phyloP scores from a whole-genome alignment of 1,140 invertebrate species.

The Aphidius ervi region DNA sequence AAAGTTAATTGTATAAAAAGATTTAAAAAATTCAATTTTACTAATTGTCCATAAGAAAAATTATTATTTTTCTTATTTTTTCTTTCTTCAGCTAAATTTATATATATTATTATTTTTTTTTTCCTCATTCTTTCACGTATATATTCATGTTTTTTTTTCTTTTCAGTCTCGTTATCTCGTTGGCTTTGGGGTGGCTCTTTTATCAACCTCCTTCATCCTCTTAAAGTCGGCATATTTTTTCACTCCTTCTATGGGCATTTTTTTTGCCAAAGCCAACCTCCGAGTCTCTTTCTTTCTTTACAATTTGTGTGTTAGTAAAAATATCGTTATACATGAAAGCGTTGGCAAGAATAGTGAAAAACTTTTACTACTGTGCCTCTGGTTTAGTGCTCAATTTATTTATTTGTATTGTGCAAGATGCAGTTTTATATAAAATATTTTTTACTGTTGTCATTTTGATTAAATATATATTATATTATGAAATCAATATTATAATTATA shows the following conservation, averaged over 20 bases:
- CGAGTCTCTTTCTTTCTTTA: not conserved
- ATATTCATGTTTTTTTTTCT: not conserved
- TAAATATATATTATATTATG: no score
- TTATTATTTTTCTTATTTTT: constrained; percentile 26
- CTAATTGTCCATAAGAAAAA: constrained; percentile 36
- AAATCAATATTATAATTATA: no score
- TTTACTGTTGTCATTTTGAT: no score
- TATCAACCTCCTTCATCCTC: constrained; percentile 4
- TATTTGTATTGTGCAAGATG: constrained; percentile 3
- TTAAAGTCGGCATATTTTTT: constrained; percentile 10
- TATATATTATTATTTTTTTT: constrained; percentile 5
- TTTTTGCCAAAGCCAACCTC: not conserved
- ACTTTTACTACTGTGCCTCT: constrained; percentile 11
- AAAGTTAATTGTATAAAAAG: constrained; percentile 36
- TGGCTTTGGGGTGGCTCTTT: constrained; percentile 1
- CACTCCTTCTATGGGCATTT: not conserved
- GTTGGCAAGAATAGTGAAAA: constrained; percentile 18
- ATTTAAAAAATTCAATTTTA: constrained; percentile 37
- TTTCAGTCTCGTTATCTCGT: constrained; percentile 18
- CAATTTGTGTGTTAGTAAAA: constrained; percentile 19
- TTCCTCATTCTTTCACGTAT: constrained; percentile 11
- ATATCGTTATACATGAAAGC: constrained; percentile 13
- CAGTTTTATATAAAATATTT: no score
- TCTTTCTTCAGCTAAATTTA: constrained; percentile 9
- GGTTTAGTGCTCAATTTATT: no score